Conservation (phyloP, 92 coral and sea anemone genomes). For the Bergia puertoricense region DNA sequence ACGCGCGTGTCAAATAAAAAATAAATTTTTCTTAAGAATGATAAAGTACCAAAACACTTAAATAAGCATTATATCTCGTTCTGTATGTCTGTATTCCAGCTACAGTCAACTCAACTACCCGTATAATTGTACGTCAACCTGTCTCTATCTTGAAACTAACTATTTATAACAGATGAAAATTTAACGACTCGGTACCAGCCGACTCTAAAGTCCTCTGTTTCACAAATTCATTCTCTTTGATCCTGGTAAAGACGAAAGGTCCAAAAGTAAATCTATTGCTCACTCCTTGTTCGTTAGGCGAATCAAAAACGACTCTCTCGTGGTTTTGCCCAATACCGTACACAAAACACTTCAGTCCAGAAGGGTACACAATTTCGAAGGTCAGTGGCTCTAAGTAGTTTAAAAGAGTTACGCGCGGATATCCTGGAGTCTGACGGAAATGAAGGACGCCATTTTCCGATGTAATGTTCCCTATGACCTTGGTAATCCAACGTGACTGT, state of each 20-base stretch:
- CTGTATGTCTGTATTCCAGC: neutral
- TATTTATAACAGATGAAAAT: conserved; percentile 23
- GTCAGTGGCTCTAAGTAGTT: conserved; percentile 58
- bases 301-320: conserved; percentile 74
- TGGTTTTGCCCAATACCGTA: conserved; percentile 94
- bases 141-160: neutral
- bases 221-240: conserved; percentile 1
- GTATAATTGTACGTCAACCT: neutral
- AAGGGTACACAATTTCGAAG: conserved; percentile 82
- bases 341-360: conserved; percentile 76
- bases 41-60: no score
- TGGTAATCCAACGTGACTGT: conserved; percentile 82
- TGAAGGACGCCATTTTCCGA: conserved; percentile 70
- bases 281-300: conserved; percentile 61
- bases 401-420: conserved; percentile 74
- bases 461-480: conserved; percentile 77
- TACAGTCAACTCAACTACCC: neutral
- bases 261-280: conserved; percentile 84
- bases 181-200: conserved; percentile 2
- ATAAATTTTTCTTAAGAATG: no score
- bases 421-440: conserved; percentile 84
- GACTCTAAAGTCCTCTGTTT: neutral
- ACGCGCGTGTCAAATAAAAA: no score
- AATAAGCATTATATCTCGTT: no score
- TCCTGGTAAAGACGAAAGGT: conserved; percentile 73